A percentile compares a stretch with the other conserved stretches of the same genome.
These are phyloP conservation scores for Archegozetes longisetosus DNA, from an alignment of 1,140 invertebrate genomes.

Conservation along the genomic window DNA sequence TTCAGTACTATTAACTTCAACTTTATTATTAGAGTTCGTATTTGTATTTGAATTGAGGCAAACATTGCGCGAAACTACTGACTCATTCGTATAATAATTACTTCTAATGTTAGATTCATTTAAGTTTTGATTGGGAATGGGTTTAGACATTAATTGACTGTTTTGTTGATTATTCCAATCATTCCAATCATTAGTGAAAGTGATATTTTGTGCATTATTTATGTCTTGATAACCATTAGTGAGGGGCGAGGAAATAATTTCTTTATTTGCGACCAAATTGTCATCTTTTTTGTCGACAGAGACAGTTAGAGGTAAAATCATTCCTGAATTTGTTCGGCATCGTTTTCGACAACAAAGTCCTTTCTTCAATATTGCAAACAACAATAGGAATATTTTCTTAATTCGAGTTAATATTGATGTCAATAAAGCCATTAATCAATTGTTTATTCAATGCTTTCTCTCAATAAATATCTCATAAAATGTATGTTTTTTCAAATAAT, in stretches of 20 bases:
- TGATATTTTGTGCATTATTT: neutral
- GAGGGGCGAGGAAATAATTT: neutral
- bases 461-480: no score
- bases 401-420: neutral
- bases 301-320: neutral
- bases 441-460: neutral
- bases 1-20: neutral
- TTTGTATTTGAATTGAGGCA: no score
- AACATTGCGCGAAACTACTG: no score
- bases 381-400: neutral
- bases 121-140: neutral
- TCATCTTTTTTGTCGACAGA: neutral
- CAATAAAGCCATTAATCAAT: neutral
- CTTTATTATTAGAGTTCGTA: neutral
- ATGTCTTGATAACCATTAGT: neutral
- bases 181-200: neutral
- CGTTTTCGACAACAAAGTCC: neutral
- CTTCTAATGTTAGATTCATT: no score
- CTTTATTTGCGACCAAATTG: neutral
- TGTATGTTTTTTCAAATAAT: no score
- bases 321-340: neutral
- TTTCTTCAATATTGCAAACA: neutral
- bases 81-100: no score
- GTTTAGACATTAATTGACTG: neutral
- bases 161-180: neutral